Evolutionary conservation across 1,140 invertebrate species (phyloP), one percentile per base, ranked within the genome.

Genomic region (Conus betulinus): DNA sequence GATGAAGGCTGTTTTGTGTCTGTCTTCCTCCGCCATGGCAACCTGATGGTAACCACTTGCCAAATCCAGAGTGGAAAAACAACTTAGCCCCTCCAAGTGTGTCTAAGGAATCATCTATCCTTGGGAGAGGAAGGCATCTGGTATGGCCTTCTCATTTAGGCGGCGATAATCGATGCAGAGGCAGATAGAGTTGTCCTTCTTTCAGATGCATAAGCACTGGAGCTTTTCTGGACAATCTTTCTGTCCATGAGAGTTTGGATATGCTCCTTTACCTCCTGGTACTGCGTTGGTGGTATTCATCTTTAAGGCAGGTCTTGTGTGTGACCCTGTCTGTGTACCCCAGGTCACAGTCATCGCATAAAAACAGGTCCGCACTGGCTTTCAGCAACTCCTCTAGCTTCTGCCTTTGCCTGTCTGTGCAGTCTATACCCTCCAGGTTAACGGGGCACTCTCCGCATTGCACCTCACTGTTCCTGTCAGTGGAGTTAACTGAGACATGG

Each of bases 41-140:
- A 96, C 90, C 87, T 96, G 95, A 93, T 94, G 93, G 84, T 92
- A 95, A 1, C 93, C 94, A 15, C 57, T 78, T 39, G 84, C 88
- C 74, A 82, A 39, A 83, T 93, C 91, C 6, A 93, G 63, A 15
- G 87, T 87, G 17, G 89, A 93, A 84, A 84, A 94, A 94, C n/a
- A n/a, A n/a, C n/a, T n/a, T n/a, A n/a, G n/a, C n/a, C n/a, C n/a
- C n/a, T n/a, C n/a, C n/a, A n/a, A n/a, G n/a, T 13, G 25, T 25
- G 74, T 90, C 88, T 13, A 91, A 67, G 6, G 84, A 88, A 17
- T 90, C 90, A 17, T 91, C 91, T 76, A 90, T 90, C 60, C 89
- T 76, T 10, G 88, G 90, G 39, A 39, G 83, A 11, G 88, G 88
- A 52, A 92, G 3, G 88, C 79, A 63, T 92, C 91, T 55, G 89